Evolutionary conservation across 2,888 invertebrate species (phyloP), one percentile per base, ranked within the genome.

Genomic region (Itoplectis maculator): DNA sequence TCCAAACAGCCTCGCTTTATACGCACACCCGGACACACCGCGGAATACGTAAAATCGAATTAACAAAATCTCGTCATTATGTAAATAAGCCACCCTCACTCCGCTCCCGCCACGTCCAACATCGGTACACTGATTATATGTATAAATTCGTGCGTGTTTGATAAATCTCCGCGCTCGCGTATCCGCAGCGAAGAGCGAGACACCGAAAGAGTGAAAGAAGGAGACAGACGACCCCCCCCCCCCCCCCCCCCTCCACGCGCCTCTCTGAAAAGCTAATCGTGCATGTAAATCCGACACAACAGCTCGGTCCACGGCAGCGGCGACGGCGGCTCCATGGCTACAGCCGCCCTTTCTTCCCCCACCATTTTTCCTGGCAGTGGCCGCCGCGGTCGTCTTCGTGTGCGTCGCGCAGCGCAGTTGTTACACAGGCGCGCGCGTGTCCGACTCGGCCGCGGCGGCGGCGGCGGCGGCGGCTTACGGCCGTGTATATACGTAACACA

Each of bases 221-320:
- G 29, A 29, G 5, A 18, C n/a, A 13, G 11, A 7, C 51, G 1
- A 45, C 51, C 65, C 18, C n/a, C n/a, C n/a, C n/a, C n/a, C n/a
- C n/a, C n/a, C n/a, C n/a, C n/a, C n/a, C n/a, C n/a, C n/a, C n/a
- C n/a, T 37, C 51, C 61, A 20, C 45, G 20, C 81, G n/a, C 20
- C 73, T 35, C 29, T 72, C 15, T 49, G 45, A 61, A 61, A 74
- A 74, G 54, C 40, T 23, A 79, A 59, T 49, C 49, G 74, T 23
- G 63, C 35, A 63, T 79, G 61, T 61, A 79, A 79, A 74, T 74
- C 66, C 74, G 51, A 63, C 11, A 9, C 49, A n/a, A 11, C 65
- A n/a, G n/a, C n/a, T n/a, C n/a, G n/a, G n/a, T n/a, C n/a, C n/a
- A n/a, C n/a, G n/a, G n/a, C n/a, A n/a, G n/a, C n/a, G n/a, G n/a